Percentiles rank a stretch among this genome's conserved stretches.
Conservation (phyloP, 2,888 invertebrate genomes). For the Tetrapedia diversipes region DNA sequence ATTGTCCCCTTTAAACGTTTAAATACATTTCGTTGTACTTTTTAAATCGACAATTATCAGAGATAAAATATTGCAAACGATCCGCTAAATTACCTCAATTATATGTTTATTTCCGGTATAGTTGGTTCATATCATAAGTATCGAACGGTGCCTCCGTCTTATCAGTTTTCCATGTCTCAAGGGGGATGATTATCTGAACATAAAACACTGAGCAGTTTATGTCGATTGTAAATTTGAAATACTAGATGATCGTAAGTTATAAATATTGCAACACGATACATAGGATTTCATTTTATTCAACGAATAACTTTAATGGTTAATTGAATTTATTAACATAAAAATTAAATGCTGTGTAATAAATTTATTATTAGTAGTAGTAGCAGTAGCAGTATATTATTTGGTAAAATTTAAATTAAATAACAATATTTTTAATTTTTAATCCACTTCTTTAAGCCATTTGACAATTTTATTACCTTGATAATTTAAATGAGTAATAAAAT, state of each 20-base stretch:
- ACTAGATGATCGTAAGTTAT: background rate
- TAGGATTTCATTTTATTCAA: background rate
- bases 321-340: too few species aligned
- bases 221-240: background rate
- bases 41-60: background rate
- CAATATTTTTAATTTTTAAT: background rate
- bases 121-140: background rate
- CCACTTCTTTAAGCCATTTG: too few species aligned
- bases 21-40: background rate
- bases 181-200: conserved; percentile 11
- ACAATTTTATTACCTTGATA: background rate
- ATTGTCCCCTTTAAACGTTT: background rate
- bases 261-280: background rate
- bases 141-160: background rate
- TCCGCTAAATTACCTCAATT: conserved; percentile 2
- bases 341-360: too few species aligned
- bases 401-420: too few species aligned
- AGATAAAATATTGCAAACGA: background rate
- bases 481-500: background rate
- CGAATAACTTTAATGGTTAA: too few species aligned
- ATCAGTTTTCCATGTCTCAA: conserved; percentile 13
- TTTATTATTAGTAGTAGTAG: too few species aligned
- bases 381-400: too few species aligned
- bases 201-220: background rate
- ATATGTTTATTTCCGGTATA: background rate